phyloP scores from a whole-genome alignment of 2,888 invertebrate genomes.

The Tetropium fuscum region DNA sequence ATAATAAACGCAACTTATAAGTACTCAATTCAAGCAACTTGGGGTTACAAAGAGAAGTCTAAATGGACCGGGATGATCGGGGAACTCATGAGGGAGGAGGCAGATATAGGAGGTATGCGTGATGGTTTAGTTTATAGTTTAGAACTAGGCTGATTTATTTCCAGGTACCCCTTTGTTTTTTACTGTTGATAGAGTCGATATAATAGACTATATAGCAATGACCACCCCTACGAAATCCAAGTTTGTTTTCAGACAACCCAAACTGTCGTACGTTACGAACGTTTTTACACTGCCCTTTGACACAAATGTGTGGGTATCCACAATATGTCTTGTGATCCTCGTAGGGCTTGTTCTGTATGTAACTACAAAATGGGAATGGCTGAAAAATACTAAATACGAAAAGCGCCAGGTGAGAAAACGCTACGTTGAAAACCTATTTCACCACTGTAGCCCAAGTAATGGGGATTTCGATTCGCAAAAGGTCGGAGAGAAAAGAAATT shows the following conservation, averaged over 20 bases:
- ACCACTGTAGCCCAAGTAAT: no score
- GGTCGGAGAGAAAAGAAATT: no score
- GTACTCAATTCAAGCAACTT: slow-evolving; percentile 69
- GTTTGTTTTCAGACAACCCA: slow-evolving; percentile 80
- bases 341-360: slow-evolving; percentile 63
- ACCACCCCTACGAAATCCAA: slow-evolving; percentile 76
- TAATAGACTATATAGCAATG: slow-evolving; percentile 76
- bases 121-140: no score
- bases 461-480: no score
- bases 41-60: slow-evolving; percentile 73
- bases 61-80: slow-evolving; percentile 77
- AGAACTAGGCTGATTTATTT: slow-evolving; percentile 42
- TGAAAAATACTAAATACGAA: slow-evolving; percentile 22
- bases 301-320: slow-evolving; percentile 74
- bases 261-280: slow-evolving; percentile 77
- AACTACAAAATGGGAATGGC: slow-evolving; percentile 65
- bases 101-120: slow-evolving; percentile 75
- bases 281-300: slow-evolving; percentile 78
- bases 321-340: slow-evolving; percentile 66
- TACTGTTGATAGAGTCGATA: slow-evolving; percentile 71
- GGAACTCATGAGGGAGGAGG: slow-evolving; percentile 69
- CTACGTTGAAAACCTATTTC: no score
- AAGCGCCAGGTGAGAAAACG: slow-evolving; percentile 21
- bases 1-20: slow-evolving; percentile 71
- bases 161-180: slow-evolving; percentile 75